Conservation (phyloP, 2,888 invertebrate species). For the Scrobipalpa atriplicella region DNA sequence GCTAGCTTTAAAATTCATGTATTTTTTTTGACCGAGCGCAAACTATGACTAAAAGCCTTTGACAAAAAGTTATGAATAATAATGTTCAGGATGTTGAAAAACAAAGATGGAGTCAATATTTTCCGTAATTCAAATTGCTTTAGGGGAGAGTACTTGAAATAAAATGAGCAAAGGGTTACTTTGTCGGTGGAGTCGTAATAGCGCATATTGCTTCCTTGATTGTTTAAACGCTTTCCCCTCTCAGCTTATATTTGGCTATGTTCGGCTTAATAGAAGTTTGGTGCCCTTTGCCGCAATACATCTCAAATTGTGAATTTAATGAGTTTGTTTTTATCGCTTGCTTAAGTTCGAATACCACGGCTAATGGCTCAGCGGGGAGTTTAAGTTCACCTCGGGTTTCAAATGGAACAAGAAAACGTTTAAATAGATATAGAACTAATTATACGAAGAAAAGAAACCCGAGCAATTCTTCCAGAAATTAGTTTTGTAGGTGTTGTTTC, state of each 20-base stretch:
- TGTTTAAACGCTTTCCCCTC: constrained; percentile 57
- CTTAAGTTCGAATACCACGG: constrained; percentile 18
- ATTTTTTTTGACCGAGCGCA: not conserved
- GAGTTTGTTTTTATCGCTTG: constrained; percentile 28
- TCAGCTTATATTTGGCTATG: constrained; percentile 36
- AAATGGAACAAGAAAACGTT: not conserved
- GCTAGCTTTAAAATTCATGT: not conserved
- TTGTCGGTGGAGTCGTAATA: constrained; percentile 49
- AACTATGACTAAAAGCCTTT: constrained; percentile 4
- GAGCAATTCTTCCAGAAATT: too few species aligned
- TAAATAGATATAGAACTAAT: not conserved
- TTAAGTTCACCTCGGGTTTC: not conserved
- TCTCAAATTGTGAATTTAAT: constrained; percentile 21
- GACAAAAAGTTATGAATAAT: not conserved
- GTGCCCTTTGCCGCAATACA: constrained; percentile 20
- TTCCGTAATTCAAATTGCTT: constrained; percentile 40
- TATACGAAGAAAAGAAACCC: too few species aligned
- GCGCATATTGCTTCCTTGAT: constrained; percentile 60
- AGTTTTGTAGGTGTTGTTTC: too few species aligned
- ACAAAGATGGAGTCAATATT: constrained; percentile 34
- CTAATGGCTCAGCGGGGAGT: constrained; percentile 19
- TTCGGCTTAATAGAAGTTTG: constrained; percentile 39
- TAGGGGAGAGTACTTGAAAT: constrained; percentile 41
- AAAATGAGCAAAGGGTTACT: constrained; percentile 56
- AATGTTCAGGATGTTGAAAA: constrained; percentile 29